phyloP scores from a whole-genome alignment of 2,113 vertebrate species.

The Tamias sibiricus region DNA sequence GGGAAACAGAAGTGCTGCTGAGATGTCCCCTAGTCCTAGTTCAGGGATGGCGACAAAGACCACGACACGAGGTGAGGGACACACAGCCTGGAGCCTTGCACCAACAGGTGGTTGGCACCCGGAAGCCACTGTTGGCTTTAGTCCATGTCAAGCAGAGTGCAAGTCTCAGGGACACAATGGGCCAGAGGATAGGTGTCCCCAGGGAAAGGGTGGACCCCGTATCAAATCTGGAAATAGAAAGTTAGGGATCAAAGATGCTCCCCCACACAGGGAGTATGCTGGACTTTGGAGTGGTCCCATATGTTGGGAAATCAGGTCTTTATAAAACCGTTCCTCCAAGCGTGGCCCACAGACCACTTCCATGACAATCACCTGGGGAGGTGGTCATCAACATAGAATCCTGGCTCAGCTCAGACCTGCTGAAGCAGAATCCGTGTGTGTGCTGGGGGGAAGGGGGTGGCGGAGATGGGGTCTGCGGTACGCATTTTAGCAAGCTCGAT shows the following conservation, averaged over 20 bases:
- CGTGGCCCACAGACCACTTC: not conserved
- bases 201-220: not conserved
- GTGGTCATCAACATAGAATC: not conserved
- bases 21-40: rapidly evolving
- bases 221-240: not conserved
- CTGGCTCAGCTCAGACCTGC: not conserved
- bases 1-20: not conserved
- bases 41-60: not conserved
- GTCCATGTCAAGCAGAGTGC: not conserved
- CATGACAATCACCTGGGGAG: not conserved
- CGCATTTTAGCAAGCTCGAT: not conserved
- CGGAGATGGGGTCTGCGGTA: not conserved
- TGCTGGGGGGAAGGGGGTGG: too few species aligned
- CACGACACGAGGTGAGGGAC: not conserved
- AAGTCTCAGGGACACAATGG: not conserved
- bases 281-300: not conserved
- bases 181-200: too few species aligned
- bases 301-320: not conserved
- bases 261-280: not conserved
- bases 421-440: not conserved
- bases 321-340: not conserved
- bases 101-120: not conserved
- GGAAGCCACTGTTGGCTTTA: not conserved
- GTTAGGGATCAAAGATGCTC: not conserved
- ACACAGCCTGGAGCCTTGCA: not conserved